Conservation (phyloP, 2,797 vertebrate species). For the Heteromormyrus szaboi region DNA sequence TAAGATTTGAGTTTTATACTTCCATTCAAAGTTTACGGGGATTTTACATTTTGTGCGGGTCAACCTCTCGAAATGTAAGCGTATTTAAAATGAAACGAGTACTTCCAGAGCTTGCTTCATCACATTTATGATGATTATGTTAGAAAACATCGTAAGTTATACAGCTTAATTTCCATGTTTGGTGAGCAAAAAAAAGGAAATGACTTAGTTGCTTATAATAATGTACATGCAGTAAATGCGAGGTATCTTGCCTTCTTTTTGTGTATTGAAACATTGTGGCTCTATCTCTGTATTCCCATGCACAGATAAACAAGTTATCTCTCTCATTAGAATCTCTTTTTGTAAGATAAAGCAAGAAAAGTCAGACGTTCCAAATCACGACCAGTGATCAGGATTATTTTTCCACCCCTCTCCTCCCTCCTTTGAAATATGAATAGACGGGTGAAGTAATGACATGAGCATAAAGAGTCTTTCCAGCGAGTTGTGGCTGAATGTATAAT, state of each 20-base stretch:
- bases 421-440: conserved; percentile 15
- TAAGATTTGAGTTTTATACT: not conserved
- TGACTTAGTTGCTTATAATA: not conserved
- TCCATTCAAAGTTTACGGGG: not conserved
- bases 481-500: conserved; percentile 7
- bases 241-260: not conserved
- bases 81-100: not conserved
- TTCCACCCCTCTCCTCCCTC: not conserved
- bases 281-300: not conserved
- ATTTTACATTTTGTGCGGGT: not conserved
- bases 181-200: not conserved
- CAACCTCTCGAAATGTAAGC: not conserved
- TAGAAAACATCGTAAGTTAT: not conserved
- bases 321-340: not conserved
- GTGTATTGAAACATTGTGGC: not conserved
- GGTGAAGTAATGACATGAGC: conserved; percentile 17
- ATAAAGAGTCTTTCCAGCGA: conserved; percentile 18
- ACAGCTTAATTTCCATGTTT: not conserved
- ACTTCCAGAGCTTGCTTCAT: not conserved
- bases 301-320: not conserved
- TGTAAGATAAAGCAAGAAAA: not conserved
- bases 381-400: conserved; percentile 8
- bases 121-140: not conserved
- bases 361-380: not conserved
- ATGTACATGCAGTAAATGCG: not conserved